Base-by-base conservation (phyloP, 2,797 vertebrate genomes). In the Chrysolophus pictus region DNA sequence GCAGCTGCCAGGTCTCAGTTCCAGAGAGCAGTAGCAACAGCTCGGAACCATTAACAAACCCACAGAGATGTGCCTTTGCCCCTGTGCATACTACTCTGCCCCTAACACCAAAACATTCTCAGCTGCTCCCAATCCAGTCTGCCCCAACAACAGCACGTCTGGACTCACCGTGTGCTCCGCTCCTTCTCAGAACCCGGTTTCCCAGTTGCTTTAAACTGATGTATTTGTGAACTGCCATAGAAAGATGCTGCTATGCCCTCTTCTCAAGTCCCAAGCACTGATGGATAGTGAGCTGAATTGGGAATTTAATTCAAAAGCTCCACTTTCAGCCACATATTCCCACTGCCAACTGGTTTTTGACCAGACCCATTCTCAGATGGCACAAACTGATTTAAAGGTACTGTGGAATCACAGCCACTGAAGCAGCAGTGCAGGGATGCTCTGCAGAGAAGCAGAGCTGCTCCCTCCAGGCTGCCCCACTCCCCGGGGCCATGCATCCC, bases 41-140 rank as follows among this genome's bases (percentile, higher is more conserved):
- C 37, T 58, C 15, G 4, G 15, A 64, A 15, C 63, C 17, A 2
- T 5, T 2, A 2, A 4, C 14, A 5, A 5, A 9, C 9, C 5
- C 13, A 12, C 1, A 4, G 6, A 28, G 35, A 6, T 2, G 2
- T 7, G 29, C n/a, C 44, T 76, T 33, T 31, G 58, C 42, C 16
- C 35, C 7, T 7, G 12, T 0, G 4, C 6, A 46, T 21, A 4
- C 35, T 65, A n/a, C 18, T 14, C 28, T 69, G 51, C 18, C 44
- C 18, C 21, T 31, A 1, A 2, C 11, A 18, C 39, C 9, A 14
- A 5, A 2, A 6, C 2, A 2, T 3, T 23, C 53, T 6, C 2
- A 4, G 60, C 53, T 29, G 39, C 59, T 35, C 33, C 24, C 51
- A 4, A 10, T 8, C 29, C 33, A 55, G 1, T 35, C 33, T 26